These are phyloP conservation scores for Podilymbus podiceps DNA, from an alignment of 2,113 vertebrate genomes.

Conservation along the genomic window DNA sequence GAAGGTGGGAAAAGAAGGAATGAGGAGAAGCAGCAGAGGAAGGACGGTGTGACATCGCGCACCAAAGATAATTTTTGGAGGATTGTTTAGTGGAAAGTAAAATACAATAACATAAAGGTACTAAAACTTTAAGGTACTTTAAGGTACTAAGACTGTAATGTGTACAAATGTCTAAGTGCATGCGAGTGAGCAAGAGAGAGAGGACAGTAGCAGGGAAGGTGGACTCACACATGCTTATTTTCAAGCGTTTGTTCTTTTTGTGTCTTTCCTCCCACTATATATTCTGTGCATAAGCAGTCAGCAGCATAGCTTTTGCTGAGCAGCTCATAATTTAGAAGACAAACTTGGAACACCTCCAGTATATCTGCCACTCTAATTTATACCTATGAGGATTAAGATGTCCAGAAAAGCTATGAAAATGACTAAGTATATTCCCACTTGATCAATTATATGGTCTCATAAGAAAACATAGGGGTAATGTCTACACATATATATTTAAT, in stretches of 20 bases:
- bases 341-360: slow-evolving; percentile 30
- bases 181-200: no score
- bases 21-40: neutral
- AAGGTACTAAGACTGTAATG: no score
- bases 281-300: neutral
- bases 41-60: neutral
- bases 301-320: neutral
- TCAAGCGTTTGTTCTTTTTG: neutral
- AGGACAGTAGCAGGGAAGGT: neutral
- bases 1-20: neutral
- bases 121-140: no score
- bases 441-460: slow-evolving; percentile 45
- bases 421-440: slow-evolving; percentile 44
- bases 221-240: neutral
- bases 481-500: slow-evolving; percentile 4
- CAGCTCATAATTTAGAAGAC: slow-evolving; percentile 42
- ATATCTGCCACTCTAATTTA: slow-evolving; percentile 62
- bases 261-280: neutral
- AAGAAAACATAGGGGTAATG: slow-evolving; percentile 26
- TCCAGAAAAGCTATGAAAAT: slow-evolving; percentile 50
- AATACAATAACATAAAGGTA: neutral
- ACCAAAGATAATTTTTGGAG: neutral
- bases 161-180: neutral
- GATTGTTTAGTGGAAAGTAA: neutral
- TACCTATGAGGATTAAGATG: slow-evolving; percentile 50